Percentiles rank a stretch among this genome's conserved stretches.
These are phyloP conservation scores for Ridgeia piscesae DNA, from an alignment of 1,140 invertebrate genomes.

Conservation along the genomic window DNA sequence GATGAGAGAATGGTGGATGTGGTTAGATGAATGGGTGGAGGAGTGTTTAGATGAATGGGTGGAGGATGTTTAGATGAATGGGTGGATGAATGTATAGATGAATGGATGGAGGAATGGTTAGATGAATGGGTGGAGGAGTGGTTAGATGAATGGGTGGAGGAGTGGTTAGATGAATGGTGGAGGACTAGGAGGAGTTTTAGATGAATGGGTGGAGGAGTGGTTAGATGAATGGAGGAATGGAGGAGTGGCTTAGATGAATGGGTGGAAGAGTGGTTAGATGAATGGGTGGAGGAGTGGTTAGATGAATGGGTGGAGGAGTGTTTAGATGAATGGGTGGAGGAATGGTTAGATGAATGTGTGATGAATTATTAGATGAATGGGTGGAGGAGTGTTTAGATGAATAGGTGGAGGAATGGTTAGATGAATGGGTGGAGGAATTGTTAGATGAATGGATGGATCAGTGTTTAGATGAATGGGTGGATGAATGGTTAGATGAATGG, in stretches of 20 bases:
- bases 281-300: not conserved
- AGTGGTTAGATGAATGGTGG: too few relatives aligned
- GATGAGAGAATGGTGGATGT: too few relatives aligned
- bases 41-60: slow-evolving; percentile 16
- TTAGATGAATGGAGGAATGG: too few relatives aligned
- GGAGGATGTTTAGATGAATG: not conserved
- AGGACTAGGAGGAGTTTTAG: too few relatives aligned
- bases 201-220: too few relatives aligned
- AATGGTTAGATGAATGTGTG: not conserved
- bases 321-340: not conserved
- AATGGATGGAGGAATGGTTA: slow-evolving; percentile 16
- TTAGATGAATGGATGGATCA: not conserved
- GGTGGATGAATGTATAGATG: not conserved
- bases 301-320: slow-evolving; percentile 13
- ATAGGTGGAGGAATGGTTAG: not conserved
- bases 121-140: not conserved
- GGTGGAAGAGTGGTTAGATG: not conserved
- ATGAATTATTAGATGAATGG: too few relatives aligned
- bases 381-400: slow-evolving; percentile 12
- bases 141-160: not conserved
- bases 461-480: not conserved
- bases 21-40: too few relatives aligned
- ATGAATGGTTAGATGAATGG: not conserved
- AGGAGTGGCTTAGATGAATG: too few relatives aligned
- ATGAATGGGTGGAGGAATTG: slow-evolving; percentile 9